Evolutionary conservation across 2,113 vertebrate genomes (phyloP).

Genomic region (Phylloscopus trochiloides): DNA sequence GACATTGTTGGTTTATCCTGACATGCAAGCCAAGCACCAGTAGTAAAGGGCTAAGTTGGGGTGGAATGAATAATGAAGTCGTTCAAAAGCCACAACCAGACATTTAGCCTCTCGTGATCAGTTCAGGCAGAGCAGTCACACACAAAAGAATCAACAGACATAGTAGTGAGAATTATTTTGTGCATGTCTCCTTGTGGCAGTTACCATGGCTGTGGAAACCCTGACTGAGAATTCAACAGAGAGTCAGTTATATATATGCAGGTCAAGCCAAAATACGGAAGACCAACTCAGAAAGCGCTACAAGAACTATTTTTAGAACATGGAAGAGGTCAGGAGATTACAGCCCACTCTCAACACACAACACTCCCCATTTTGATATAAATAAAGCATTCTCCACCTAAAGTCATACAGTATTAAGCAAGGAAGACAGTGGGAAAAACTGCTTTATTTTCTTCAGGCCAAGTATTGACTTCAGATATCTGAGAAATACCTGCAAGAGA

Average conservation of each 20-base stretch:
- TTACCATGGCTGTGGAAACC: conserved; percentile 45
- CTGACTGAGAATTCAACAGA: conserved; percentile 32
- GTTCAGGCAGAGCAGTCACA: not conserved
- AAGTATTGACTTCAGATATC: not conserved
- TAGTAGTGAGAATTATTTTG: conserved; percentile 46
- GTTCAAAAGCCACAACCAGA: not conserved
- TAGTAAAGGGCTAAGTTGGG: not conserved
- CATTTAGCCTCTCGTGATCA: not conserved
- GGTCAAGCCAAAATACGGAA: conserved; percentile 37
- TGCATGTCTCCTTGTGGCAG: conserved; percentile 30
- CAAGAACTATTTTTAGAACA: not conserved
- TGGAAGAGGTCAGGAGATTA: not conserved
- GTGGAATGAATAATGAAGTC: not conserved
- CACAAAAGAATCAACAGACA: not conserved
- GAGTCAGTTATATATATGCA: conserved; percentile 57
- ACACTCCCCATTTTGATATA: not conserved
- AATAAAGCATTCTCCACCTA: not conserved
- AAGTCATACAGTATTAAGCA: not conserved
- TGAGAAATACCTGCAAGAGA: not conserved
- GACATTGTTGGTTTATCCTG: conserved; percentile 9
- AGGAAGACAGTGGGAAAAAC: not conserved
- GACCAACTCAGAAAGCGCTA: not conserved
- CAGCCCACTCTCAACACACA: not conserved
- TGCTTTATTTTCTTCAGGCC: not conserved
- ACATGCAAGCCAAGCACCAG: not conserved